Conservation (phyloP, 2,888 invertebrate genomes). For the Leucophenga montana region DNA sequence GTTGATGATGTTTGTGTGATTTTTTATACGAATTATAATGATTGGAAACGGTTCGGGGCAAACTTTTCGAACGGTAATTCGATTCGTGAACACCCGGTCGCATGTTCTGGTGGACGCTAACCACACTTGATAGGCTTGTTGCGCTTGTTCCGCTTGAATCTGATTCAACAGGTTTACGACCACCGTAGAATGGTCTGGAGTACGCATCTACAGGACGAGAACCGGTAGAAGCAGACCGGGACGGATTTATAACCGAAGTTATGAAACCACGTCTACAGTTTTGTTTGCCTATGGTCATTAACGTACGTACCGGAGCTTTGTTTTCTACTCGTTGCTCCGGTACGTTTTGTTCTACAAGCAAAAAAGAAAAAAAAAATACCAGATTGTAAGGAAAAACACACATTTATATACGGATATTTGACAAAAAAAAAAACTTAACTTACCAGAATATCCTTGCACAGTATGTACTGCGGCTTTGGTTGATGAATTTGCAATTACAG, state of each 20-base stretch:
- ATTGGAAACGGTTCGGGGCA: slow-evolving; percentile 21
- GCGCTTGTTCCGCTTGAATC: slow-evolving; percentile 14
- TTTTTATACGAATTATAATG: not conserved
- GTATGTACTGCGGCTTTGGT: too few relatives aligned
- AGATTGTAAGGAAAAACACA: too few relatives aligned
- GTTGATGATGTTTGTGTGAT: not conserved
- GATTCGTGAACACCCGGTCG: slow-evolving; percentile 40
- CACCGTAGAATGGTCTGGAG: slow-evolving; percentile 32
- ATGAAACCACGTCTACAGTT: not conserved
- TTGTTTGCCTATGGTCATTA: slow-evolving; percentile 32
- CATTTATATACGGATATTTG: too few relatives aligned
- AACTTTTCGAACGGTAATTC: slow-evolving; percentile 36
- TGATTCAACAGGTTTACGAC: not conserved
- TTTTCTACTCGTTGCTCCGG: slow-evolving; percentile 36
- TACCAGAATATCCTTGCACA: too few relatives aligned
- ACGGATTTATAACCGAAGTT: too few relatives aligned
- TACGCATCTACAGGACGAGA: too few relatives aligned
- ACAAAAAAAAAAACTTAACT: too few relatives aligned
- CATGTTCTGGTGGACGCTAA: not conserved
- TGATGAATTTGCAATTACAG: too few relatives aligned
- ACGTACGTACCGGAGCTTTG: slow-evolving; percentile 39
- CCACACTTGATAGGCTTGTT: not conserved
- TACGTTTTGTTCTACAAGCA: not conserved
- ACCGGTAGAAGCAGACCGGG: too few relatives aligned
- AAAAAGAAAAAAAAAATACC: too few relatives aligned